Base-by-base conservation (phyloP, 2,797 vertebrate genomes). In the Melanotaenia pygmaea region DNA sequence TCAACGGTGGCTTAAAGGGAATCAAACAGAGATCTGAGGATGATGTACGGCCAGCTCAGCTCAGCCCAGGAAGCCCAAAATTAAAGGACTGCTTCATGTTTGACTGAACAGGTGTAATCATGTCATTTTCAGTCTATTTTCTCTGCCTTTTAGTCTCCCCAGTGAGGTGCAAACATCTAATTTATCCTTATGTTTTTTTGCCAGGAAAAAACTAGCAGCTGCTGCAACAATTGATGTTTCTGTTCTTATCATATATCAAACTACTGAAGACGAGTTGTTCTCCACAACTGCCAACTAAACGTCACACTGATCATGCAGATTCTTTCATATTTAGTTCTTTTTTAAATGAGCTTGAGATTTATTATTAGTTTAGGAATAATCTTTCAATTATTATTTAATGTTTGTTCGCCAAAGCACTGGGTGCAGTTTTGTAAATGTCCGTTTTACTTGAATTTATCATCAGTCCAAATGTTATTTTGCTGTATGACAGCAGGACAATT, bases 101-200 rank as follows among this genome's bases (percentile, higher is more conserved):
- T 76, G 83, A 56, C 50, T 88, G 88, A 88, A 81, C 86, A 91
- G 88, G 88, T 92, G 87, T 77, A 90, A 87, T 86, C 79, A 72
- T 81, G 80, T 87, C 65, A 54, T 83, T 73, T 84, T 80, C 59
- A 16, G 60, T 53, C 72, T 40, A 38, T 34, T 56, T 78, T 62
- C 73, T 37, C 53, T 13, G 32, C 59, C 67, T 77, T 67, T 76
- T 50, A 14, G 16, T 70, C 64, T 77, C 80, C 72, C 74, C 72
- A 20, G 64, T 64, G 79, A 60, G 71, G 86, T 67, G 53, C 57
- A 88, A 90, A 92, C 82, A 82, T 89, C 86, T 88, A 80, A 86
- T 70, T 53, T 59, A 59, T 73, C 69, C 54, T 53, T 78, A 70
- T 67, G 76, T n/a, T 60, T 43, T 72, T 76, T 47, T 65, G 64